Conservation (phyloP, 2,888 invertebrate species). For the Oligia latruncula region DNA sequence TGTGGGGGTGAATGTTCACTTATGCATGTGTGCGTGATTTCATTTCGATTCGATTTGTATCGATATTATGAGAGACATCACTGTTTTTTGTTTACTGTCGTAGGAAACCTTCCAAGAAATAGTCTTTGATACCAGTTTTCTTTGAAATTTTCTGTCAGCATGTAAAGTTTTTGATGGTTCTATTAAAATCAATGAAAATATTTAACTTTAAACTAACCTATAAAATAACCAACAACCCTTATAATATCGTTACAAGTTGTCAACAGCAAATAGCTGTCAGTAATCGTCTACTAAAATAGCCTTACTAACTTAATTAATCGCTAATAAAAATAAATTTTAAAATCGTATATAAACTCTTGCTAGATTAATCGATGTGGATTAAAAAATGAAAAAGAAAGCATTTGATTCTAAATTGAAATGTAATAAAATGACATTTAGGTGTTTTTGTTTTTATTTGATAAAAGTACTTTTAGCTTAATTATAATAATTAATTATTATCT, state of each 20-base stretch:
- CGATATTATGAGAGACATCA: constrained; percentile 72
- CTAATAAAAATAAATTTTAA: constrained; percentile 81
- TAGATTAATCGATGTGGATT: constrained; percentile 87
- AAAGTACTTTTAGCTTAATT: constrained; percentile 66
- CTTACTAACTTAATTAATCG: constrained; percentile 87
- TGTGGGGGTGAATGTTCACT: constrained; percentile 54
- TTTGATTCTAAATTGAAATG: constrained; percentile 89
- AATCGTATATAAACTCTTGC: constrained; percentile 82
- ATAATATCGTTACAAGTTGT: constrained; percentile 76
- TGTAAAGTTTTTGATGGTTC: neutral
- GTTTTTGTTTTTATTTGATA: constrained; percentile 77
- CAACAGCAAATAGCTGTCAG: constrained; percentile 74
- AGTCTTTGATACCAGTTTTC: neutral
- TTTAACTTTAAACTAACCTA: neutral
- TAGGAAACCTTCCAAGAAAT: neutral
- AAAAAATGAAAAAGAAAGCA: constrained; percentile 83
- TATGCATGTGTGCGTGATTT: constrained; percentile 68
- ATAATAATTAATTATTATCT: constrained; percentile 64
- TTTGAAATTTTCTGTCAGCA: neutral
- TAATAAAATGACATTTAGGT: constrained; percentile 88
- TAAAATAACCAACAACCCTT: constrained; percentile 33
- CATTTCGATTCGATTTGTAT: constrained; percentile 74
- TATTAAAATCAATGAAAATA: neutral
- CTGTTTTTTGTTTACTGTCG: neutral
- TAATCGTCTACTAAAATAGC: constrained; percentile 87